phyloP scores from a whole-genome alignment of 1,140 invertebrate species.

The Magallana ariakensis region DNA sequence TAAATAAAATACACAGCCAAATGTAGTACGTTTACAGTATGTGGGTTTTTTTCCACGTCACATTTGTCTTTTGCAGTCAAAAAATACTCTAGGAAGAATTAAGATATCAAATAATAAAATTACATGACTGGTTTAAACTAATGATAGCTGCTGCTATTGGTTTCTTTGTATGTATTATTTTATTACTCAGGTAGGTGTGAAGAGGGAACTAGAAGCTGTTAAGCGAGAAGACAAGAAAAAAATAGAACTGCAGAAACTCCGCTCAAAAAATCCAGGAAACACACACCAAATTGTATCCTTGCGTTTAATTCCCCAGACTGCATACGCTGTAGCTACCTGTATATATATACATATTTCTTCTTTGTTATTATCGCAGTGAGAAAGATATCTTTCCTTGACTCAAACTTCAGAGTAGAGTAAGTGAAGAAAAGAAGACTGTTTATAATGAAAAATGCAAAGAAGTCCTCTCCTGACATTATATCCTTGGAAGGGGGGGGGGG shows the following conservation, averaged over 20 bases:
- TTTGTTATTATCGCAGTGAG: not conserved
- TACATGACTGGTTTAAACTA: too few relatives aligned
- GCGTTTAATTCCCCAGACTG: not conserved
- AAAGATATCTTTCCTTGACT: constrained; percentile 22
- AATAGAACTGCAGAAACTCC: constrained; percentile 62
- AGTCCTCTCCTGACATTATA: not conserved
- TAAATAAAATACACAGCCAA: too few relatives aligned
- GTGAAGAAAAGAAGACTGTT: not conserved
- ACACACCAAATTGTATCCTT: constrained; percentile 71
- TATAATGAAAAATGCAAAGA: not conserved
- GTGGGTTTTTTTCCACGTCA: too few relatives aligned
- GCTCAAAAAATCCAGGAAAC: constrained; percentile 58
- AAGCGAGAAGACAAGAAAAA: constrained; percentile 64
- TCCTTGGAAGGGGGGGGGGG: too few relatives aligned
- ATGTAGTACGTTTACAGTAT: too few relatives aligned
- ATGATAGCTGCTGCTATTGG: too few relatives aligned
- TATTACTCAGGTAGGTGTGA: constrained; percentile 54
- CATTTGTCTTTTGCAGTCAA: too few relatives aligned
- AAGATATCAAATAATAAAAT: too few relatives aligned
- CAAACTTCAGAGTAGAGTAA: constrained; percentile 12
- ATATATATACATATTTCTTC: too few relatives aligned
- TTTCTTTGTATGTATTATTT: not conserved
- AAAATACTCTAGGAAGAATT: too few relatives aligned
- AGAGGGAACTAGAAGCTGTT: constrained; percentile 53
- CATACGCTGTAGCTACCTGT: too few relatives aligned